phyloP scores from a whole-genome alignment of 37 sponge, comb jelly and placozoan genomes.

The Chondrosia reniformis region DNA sequence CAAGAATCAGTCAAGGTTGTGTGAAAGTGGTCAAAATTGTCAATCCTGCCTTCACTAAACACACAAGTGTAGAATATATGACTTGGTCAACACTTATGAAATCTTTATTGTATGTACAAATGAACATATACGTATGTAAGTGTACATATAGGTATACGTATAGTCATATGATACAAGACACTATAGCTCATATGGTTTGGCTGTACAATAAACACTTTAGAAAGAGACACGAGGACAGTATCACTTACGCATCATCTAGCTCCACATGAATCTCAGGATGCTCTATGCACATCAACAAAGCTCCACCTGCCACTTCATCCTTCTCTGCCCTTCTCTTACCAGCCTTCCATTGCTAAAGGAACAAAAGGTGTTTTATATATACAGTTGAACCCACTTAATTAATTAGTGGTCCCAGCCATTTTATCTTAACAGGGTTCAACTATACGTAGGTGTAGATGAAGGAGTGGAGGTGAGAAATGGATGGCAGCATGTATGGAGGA shows the following conservation, averaged over 20 bases:
- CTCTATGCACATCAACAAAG: slow-evolving; percentile 62
- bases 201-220: no score
- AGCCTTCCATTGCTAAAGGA: slow-evolving; percentile 80
- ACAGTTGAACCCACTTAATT: neutral
- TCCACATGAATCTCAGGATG: slow-evolving; percentile 50
- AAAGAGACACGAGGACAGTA: no score
- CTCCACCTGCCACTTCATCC: slow-evolving; percentile 74
- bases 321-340: slow-evolving; percentile 94
- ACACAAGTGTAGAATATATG: neutral
- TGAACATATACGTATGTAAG: neutral
- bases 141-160: neutral
- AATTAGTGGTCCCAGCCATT: neutral
- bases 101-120: neutral
- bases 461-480: neutral
- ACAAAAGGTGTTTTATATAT: neutral
- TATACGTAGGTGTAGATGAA: neutral
- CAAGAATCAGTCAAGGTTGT: slow-evolving; percentile 33
- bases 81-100: neutral
- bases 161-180: no score
- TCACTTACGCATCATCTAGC: slow-evolving; percentile 39
- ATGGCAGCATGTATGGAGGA: neutral
- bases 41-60: slow-evolving; percentile 51
- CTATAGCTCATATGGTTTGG: no score
- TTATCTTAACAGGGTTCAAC: no score
- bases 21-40: slow-evolving; percentile 61